Evolutionary conservation across 2,888 invertebrate species (phyloP).

Genomic region (Diaphora mendica): DNA sequence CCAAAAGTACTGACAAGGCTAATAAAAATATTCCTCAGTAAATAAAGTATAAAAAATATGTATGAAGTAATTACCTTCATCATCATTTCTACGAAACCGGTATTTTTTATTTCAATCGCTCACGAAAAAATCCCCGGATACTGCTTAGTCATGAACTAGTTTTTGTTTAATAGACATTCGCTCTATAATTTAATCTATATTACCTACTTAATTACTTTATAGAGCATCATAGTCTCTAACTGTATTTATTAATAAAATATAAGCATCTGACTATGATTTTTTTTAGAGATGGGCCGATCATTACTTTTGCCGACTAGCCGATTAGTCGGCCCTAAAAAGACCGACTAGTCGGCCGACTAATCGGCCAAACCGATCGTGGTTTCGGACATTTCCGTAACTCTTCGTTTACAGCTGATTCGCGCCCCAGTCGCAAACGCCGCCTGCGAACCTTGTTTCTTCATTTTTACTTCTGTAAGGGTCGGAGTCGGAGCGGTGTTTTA

Average conservation of each 20-base stretch:
- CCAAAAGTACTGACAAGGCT: neutral
- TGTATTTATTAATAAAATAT: neutral
- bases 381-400: no score
- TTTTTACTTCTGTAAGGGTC: no score
- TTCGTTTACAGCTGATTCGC: no score
- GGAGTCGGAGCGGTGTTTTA: no score
- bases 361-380: no score
- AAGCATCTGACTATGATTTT: neutral
- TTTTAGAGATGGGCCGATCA: no score
- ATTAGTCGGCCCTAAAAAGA: no score
- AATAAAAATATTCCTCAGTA: neutral
- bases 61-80: neutral
- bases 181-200: neutral
- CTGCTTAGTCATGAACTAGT: slow-evolving; percentile 12
- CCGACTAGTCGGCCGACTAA: no score
- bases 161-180: neutral
- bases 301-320: no score
- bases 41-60: neutral
- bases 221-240: no score
- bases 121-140: slow-evolving; percentile 9
- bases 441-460: no score
- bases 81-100: neutral
- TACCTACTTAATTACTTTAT: neutral
- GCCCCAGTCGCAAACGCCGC: no score
- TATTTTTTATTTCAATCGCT: neutral